A percentile compares a stretch with the other conserved stretches of the same genome.
Evolutionary conservation across 2,888 invertebrate genomes (phyloP).

Genomic region (Ferdinandea cuprea): DNA sequence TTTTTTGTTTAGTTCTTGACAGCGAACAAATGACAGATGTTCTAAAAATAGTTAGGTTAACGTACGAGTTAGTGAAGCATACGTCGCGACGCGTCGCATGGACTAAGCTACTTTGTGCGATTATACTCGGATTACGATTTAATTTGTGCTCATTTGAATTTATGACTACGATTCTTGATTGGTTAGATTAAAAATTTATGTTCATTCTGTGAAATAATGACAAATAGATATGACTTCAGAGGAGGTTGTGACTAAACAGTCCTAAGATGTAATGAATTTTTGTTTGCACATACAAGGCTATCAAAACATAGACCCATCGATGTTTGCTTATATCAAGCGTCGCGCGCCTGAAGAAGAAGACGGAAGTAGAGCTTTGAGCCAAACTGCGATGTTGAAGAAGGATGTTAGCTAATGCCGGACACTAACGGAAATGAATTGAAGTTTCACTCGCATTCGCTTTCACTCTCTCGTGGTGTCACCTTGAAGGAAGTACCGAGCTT

Average conservation of each 20-base stretch:
- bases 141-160: neutral
- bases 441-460: no score
- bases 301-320: no score
- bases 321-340: no score
- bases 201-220: neutral
- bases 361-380: no score
- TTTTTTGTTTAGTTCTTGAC: slow-evolving; percentile 14
- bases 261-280: neutral
- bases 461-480: no score
- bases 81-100: neutral
- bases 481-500: no score
- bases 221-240: slow-evolving; percentile 25
- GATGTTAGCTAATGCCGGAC: no score
- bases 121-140: slow-evolving; percentile 16
- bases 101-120: neutral
- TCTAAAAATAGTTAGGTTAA: slow-evolving; percentile 55
- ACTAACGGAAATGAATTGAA: no score
- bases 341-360: no score
- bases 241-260: neutral
- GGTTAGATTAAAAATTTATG: neutral
- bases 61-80: slow-evolving; percentile 21
- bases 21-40: slow-evolving; percentile 14
- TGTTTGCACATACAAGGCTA: no score
- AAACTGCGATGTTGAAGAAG: no score
- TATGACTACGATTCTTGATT: neutral